Base-by-base conservation (phyloP, 1,140 invertebrate genomes). In the Drosophila novamexicana region DNA sequence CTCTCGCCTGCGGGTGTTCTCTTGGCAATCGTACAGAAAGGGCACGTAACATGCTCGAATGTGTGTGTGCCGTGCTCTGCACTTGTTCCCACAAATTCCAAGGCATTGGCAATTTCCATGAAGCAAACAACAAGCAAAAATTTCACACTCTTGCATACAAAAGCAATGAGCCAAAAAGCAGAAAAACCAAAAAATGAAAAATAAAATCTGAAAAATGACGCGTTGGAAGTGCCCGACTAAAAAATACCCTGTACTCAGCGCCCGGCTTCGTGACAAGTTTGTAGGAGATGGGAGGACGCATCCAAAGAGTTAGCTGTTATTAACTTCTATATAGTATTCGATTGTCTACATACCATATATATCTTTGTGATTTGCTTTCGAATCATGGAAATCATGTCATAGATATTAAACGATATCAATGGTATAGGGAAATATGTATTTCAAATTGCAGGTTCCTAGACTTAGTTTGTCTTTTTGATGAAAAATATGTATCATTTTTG, bases 81-180 rank as follows among this genome's bases (percentile, higher is more conserved):
- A 89, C 84, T 89, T 89, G 84, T 89, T 89, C 84, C 81, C 84
- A 89, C 77, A 89, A 89, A 90, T 84, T 89, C 84, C 80, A 36
- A 67, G 53, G 77, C 85, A 88, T 83, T 89, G 84, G 84, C 84
- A 78, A 89, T 89, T 89, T 89, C 85, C 84, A 89, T 89, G 84
- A 89, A 89, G 63, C 77, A 72, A 88, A 77, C 72, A 78, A 79
- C 45, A 69, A 72, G 57, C 62, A 80, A 75, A 84, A 75, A 88
- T 83, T 84, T 89, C 79, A 89, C 84, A 89, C 84, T 88, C 84
- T 47, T 70, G 50, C 75, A 77, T 75, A 75, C 71, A 73, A 75
- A 75, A 75, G 66, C 66, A 52, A 44, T 45, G 57, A 73, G 54
- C 47, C 16, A 45, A 47, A 62, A 47, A 65, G 44, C 45, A 67